These are phyloP conservation scores for Drosophila santomea DNA, from an alignment of 1,140 invertebrate genomes.

Conservation along the genomic window DNA sequence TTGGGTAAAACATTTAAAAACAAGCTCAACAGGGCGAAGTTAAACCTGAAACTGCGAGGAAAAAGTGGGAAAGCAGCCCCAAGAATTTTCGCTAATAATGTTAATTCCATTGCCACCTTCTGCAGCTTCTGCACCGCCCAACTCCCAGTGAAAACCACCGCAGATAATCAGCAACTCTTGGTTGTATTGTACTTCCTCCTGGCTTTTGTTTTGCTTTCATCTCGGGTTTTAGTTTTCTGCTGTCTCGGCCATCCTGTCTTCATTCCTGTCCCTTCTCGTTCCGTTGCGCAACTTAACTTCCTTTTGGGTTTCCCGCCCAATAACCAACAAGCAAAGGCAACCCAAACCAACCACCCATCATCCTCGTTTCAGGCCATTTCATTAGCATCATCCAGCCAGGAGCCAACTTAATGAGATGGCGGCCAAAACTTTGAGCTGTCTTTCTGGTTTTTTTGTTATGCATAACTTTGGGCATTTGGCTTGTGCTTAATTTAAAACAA, in stretches of 20 bases:
- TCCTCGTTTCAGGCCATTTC: constrained; percentile 44
- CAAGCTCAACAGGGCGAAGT: constrained; percentile 63
- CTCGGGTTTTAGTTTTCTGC: constrained; percentile 76
- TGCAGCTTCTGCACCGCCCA: constrained; percentile 14
- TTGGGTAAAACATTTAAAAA: constrained; percentile 57
- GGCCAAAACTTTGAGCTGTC: constrained; percentile 48
- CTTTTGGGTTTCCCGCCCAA: constrained; percentile 8
- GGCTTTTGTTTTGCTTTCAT: constrained; percentile 77
- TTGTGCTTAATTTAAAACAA: constrained; percentile 82
- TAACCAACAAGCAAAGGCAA: background rate
- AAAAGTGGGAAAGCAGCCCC: constrained; percentile 5
- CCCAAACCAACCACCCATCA: constrained; percentile 7
- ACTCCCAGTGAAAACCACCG: constrained; percentile 17
- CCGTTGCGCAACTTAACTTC: constrained; percentile 47
- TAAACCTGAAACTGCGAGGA: constrained; percentile 50
- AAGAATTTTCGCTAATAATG: constrained; percentile 80
- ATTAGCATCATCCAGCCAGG: constrained; percentile 54
- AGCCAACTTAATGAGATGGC: constrained; percentile 61
- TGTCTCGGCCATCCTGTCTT: constrained; percentile 49
- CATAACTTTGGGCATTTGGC: constrained; percentile 74
- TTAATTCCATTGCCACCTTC: constrained; percentile 78
- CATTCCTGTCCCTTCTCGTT: constrained; percentile 22
- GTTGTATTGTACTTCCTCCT: constrained; percentile 23
- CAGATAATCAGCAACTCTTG: constrained; percentile 68
- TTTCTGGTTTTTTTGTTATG: constrained; percentile 60